Conservation (phyloP, 2,888 invertebrate species). For the Drosophila kuntzei region DNA sequence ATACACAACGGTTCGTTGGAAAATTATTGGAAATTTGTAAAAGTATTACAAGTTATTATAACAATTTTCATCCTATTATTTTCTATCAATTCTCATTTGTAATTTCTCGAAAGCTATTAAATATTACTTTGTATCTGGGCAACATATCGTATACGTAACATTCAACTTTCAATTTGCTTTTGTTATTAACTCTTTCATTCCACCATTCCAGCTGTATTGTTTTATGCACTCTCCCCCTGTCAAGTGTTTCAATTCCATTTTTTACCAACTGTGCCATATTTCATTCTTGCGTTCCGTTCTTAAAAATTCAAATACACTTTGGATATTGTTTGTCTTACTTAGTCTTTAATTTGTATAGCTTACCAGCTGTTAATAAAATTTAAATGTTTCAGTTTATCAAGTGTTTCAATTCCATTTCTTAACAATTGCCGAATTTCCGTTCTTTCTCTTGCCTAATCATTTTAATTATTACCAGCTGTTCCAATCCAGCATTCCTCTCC, state of each 20-base stretch:
- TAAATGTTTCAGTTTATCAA: not conserved
- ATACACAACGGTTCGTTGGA: conserved; percentile 2
- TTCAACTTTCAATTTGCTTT: not conserved
- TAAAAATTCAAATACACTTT: too few species aligned
- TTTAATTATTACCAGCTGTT: not conserved
- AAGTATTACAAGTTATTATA: conserved; percentile 5
- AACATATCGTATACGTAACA: conserved; percentile 14
- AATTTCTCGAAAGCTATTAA: not conserved
- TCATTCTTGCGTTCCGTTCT: not conserved
- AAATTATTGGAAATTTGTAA: conserved; percentile 3
- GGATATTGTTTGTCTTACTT: too few species aligned
- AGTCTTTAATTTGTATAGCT: too few species aligned
- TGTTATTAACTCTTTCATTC: not conserved
- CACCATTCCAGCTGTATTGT: not conserved
- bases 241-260: not conserved
- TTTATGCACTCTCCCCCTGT: not conserved
- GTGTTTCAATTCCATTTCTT: not conserved
- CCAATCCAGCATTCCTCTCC: not conserved
- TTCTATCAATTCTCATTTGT: not conserved
- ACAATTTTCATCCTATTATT: not conserved
- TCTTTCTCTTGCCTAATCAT: too few species aligned
- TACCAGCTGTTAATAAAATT: too few species aligned
- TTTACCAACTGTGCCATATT: not conserved
- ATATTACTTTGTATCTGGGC: not conserved
- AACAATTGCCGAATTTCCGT: too few species aligned